A percentile compares a stretch with the other conserved stretches of the same genome.
These are phyloP conservation scores for Chrysina gloriosa DNA, from an alignment of 2,888 invertebrate genomes.

Conservation along the genomic window DNA sequence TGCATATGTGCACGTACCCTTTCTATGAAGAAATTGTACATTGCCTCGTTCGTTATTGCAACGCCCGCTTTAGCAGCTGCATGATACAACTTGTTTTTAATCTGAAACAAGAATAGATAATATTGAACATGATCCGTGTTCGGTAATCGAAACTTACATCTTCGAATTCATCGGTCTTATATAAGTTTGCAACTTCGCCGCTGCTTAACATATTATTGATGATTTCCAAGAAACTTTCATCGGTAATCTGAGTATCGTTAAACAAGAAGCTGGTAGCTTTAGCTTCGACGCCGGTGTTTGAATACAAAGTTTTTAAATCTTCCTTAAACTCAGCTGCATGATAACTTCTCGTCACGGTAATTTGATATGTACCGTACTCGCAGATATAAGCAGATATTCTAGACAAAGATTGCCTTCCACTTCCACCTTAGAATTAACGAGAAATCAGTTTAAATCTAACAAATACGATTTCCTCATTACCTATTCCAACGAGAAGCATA, in stretches of 20 bases:
- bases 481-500: slow-evolving; percentile 86
- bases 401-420: slow-evolving; percentile 84
- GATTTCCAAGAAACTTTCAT: slow-evolving; percentile 88
- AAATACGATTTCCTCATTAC: slow-evolving; percentile 56
- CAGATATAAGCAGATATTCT: slow-evolving; percentile 83
- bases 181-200: slow-evolving; percentile 90
- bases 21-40: slow-evolving; percentile 82
- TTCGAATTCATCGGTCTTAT: slow-evolving; percentile 88
- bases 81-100: slow-evolving; percentile 71
- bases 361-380: slow-evolving; percentile 81
- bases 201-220: slow-evolving; percentile 89
- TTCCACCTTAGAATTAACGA: slow-evolving; percentile 73
- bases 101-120: slow-evolving; percentile 57
- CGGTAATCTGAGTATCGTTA: slow-evolving; percentile 86
- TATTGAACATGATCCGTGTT: background rate
- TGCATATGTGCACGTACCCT: slow-evolving; percentile 82
- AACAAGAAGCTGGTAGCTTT: slow-evolving; percentile 85
- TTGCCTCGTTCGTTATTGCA: slow-evolving; percentile 73
- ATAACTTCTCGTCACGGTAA: slow-evolving; percentile 84
- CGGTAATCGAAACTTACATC: slow-evolving; percentile 70
- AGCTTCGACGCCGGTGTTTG: slow-evolving; percentile 78
- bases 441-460: background rate
- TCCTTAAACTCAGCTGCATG: slow-evolving; percentile 81
- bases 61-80: slow-evolving; percentile 70
- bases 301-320: slow-evolving; percentile 83